phyloP scores from a whole-genome alignment of 2,113 vertebrate genomes.

The Tiliqua scincoides region DNA sequence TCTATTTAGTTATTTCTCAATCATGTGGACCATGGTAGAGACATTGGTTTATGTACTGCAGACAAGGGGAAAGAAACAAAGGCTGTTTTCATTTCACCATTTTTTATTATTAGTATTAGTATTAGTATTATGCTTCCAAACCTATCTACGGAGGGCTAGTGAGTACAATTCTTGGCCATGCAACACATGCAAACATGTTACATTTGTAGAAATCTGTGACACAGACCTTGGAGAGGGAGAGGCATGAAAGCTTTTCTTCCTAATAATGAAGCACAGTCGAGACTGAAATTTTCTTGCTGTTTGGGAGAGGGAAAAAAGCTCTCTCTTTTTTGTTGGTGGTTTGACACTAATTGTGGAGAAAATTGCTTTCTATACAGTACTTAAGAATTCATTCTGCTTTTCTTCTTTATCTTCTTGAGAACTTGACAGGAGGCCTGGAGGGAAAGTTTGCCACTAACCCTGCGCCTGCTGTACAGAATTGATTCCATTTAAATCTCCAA shows the following conservation, averaged over 20 bases:
- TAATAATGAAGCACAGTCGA: conserved; percentile 10
- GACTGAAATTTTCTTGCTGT: conserved; percentile 32
- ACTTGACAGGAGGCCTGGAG: conserved; percentile 22
- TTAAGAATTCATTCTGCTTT: conserved; percentile 24
- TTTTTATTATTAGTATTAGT: background rate
- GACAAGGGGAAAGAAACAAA: conserved; percentile 16
- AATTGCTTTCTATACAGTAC: conserved; percentile 40
- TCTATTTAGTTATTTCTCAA: conserved; percentile 48
- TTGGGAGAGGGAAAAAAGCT: conserved; percentile 37
- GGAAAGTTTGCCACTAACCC: conserved; percentile 30
- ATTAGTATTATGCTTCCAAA: conserved; percentile 33
- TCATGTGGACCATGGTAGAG: conserved; percentile 8
- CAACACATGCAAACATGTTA: background rate
- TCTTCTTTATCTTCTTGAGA: conserved; percentile 8
- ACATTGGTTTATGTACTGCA: conserved; percentile 25
- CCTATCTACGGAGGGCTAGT: conserved; percentile 21
- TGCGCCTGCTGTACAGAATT: background rate
- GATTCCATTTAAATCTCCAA: background rate
- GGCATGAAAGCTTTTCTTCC: conserved; percentile 28
- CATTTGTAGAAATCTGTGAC: background rate
- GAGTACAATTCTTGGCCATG: conserved; percentile 30
- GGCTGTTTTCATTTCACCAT: conserved; percentile 33
- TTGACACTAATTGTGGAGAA: conserved; percentile 54
- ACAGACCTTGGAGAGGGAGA: background rate
- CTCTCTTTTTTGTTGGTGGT: background rate